Evolutionary conservation across 2,888 invertebrate species (phyloP), one percentile per base, ranked within the genome.

Genomic region (Caenorhabditis sp.): DNA sequence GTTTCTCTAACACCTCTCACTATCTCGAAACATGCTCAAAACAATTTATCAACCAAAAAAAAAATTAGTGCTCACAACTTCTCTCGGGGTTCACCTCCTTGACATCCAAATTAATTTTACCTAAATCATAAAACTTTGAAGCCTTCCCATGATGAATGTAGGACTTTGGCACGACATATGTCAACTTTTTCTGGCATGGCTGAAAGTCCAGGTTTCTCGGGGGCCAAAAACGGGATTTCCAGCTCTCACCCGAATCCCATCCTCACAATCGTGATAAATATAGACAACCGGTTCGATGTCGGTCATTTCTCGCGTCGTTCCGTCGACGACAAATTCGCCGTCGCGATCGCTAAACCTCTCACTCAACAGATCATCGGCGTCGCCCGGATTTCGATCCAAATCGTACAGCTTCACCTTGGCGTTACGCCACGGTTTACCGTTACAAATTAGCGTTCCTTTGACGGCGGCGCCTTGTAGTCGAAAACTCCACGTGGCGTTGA

Each of bases 231-330:
- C n/a, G n/a, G n/a, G n/a, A n/a, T n/a, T n/a, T n/a, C n/a, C n/a
- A n/a, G n/a, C n/a, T 31, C 58, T 54, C 36, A 82, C 81, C 64
- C 77, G 69, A 21, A 82, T 82, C 10, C 75, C 81, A 58, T 83
- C 82, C 14, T 81, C 69, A 27, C 81, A 83, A 55, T 83, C 81
- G 58, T 81, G 83, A 59, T 76, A 82, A 53, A 80, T 72, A 60
- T 82, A 81, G 0, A 82, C 58, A 23, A 82, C 69, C 1, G 80
- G 80, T 21, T 82, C 82, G 57, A 81, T 81, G 26, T 77, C 74
- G 0, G 82, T 77, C 59, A 82, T 14, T 68, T 82, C 80, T 14
- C 79, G 65, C 4, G 80, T 80, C 0, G 76, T 78, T 24, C 78
- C 80, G 55, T 77, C 77, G 19, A 75, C 27, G 17, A 49, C 61